phyloP scores from a whole-genome alignment of 2,797 vertebrate genomes.

The Ceryle rudis region DNA sequence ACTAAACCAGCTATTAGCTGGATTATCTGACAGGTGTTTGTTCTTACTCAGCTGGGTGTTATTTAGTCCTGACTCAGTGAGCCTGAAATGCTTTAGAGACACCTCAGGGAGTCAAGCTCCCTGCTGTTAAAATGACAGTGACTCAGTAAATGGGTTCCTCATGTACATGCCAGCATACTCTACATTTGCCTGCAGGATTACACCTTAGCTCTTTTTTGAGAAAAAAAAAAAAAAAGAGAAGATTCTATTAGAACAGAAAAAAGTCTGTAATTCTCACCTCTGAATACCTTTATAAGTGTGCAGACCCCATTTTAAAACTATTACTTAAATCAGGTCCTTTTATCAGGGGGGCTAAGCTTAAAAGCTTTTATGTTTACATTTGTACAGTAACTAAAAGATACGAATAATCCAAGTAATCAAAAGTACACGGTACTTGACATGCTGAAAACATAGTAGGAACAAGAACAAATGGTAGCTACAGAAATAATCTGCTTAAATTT shows the following conservation, averaged over 20 bases:
- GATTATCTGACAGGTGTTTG: conserved; percentile 74
- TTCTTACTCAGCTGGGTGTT: conserved; percentile 76
- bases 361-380: not conserved
- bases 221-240: not conserved
- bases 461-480: not conserved
- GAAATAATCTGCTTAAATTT: not conserved
- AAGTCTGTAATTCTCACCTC: not conserved
- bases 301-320: not conserved
- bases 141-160: conserved; percentile 66
- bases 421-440: not conserved
- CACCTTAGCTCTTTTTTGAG: not conserved
- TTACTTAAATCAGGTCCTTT: not conserved
- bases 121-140: conserved; percentile 71
- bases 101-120: conserved; percentile 65
- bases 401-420: not conserved
- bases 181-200: not conserved
- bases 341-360: not conserved
- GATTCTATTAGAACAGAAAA: not conserved
- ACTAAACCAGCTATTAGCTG: conserved; percentile 56
- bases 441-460: not conserved
- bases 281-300: not conserved
- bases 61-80: conserved; percentile 78
- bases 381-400: not conserved
- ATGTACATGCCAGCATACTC: conserved; percentile 6
- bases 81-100: conserved; percentile 66